Base-by-base conservation (phyloP, 1,140 invertebrate genomes). In the Tetragnatha versicolor region DNA sequence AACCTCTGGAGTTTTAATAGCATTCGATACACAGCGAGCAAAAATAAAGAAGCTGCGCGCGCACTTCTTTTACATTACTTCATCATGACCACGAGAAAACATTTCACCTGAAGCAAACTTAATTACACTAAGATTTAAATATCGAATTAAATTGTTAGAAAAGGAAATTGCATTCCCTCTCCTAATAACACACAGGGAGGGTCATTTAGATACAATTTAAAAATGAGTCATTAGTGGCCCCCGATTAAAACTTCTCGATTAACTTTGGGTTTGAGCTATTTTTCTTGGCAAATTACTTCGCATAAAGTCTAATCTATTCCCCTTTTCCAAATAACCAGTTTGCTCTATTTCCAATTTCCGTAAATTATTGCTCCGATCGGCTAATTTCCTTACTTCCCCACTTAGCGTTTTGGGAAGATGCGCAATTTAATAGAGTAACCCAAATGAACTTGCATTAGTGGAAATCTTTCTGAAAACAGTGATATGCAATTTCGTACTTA, bases 201-300 rank as follows among this genome's bases (percentile, higher is more conserved):
- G 53, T 73, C 33, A 73, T 73, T 73, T 73, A 42, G 51, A 73
- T 73, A 73, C 53, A 60, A 73, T 73, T 73, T 73, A 73, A 73
- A 73, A 73, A 73, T 73, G 69, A 73, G 53, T 73, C 69, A 73
- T 73, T 73, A 73, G 27, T 42, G 37, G 5, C 31, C 10, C 53
- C 31, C 69, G 69, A 73, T 73, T 73, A 73, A 73, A 73, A 73
- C 69, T 73, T 73, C 53, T 45, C 35, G 69, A 73, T 73, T 73
- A 73, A 73, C 69, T 73, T 73, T n/a, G 17, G 51, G 14, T 27
- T 27, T 27, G 20, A 27, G 22, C 33, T 39, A 73, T 73, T 73
- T 73, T 73, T 73, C 69, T 73, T 73, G 1, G 29, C 51, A 73
- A 60, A 73, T 73, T 73, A 60, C 51, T 73, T 73, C 69, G n/a